A percentile compares a stretch with the other conserved stretches of the same genome.
Evolutionary conservation across 2,113 vertebrate species (phyloP).

Genomic region (Sciurus niger): DNA sequence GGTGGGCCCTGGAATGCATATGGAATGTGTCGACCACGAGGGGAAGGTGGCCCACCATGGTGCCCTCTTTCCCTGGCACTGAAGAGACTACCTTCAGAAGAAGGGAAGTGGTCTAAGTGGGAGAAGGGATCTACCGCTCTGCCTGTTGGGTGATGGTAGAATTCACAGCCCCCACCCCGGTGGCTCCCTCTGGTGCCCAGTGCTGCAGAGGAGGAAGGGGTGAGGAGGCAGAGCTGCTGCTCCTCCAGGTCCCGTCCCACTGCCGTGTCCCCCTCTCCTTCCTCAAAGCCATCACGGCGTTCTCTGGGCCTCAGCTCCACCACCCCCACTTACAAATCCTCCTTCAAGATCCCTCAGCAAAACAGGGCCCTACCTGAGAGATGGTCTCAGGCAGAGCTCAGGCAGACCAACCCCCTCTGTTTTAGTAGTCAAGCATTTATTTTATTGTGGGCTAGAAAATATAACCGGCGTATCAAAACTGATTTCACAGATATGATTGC

Average conservation of each 20-base stretch:
- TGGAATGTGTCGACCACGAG: constrained; percentile 65
- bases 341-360: neutral
- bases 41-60: constrained; percentile 31
- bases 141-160: neutral
- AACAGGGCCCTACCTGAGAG: constrained; percentile 11
- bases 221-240: neutral
- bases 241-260: no score
- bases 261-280: neutral
- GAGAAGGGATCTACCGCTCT: neutral
- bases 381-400: constrained; percentile 27
- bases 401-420: constrained; percentile 46
- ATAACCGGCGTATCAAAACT: constrained; percentile 73
- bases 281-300: neutral
- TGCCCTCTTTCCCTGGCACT: neutral
- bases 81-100: neutral
- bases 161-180: neutral
- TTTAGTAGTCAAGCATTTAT: constrained; percentile 71
- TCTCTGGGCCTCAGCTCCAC: neutral
- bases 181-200: neutral
- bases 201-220: neutral
- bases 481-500: constrained; percentile 69
- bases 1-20: neutral
- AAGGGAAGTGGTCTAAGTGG: neutral
- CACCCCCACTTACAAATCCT: neutral
- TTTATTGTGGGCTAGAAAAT: constrained; percentile 76